Conservation (phyloP, 2,113 vertebrate species). For the Peromyscus polionotus region DNA sequence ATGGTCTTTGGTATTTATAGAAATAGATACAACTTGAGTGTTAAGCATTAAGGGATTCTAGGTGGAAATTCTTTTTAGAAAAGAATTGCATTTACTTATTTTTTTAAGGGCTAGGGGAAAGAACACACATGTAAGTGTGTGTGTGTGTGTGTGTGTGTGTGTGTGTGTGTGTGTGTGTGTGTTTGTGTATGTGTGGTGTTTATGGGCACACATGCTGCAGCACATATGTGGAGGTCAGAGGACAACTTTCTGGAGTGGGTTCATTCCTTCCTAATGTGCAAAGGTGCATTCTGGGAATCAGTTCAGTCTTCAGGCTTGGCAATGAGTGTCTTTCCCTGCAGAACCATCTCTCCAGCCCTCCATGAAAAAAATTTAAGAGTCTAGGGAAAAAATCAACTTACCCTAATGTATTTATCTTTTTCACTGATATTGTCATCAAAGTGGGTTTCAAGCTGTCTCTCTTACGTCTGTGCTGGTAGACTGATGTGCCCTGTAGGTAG, state of each 20-base stretch:
- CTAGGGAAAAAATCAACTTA: not conserved
- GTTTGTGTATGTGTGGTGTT: not conserved
- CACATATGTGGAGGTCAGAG: not conserved
- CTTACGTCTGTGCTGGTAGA: not conserved
- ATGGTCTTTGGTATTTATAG: not conserved
- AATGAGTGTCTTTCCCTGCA: not conserved
- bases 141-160: too few relatives aligned
- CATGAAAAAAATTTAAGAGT: not conserved
- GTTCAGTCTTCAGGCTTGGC: not conserved
- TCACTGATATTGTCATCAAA: not conserved
- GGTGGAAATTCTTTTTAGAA: conserved; percentile 19
- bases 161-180: not conserved
- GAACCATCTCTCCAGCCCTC: not conserved
- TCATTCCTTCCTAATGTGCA: not conserved
- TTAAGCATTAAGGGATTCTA: not conserved
- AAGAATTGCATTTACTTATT: not conserved
- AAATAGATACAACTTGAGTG: not conserved
- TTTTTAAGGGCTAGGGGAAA: not conserved
- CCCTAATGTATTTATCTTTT: not conserved
- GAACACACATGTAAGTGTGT: too few relatives aligned
- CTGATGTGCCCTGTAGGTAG: not conserved
- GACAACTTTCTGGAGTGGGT: not conserved
- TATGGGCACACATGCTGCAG: not conserved
- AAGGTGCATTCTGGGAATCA: not conserved
- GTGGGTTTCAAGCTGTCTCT: not conserved